These are phyloP conservation scores for Coregonus clupeaformis DNA, from an alignment of 2,113 vertebrate species.

Conservation along the genomic window DNA sequence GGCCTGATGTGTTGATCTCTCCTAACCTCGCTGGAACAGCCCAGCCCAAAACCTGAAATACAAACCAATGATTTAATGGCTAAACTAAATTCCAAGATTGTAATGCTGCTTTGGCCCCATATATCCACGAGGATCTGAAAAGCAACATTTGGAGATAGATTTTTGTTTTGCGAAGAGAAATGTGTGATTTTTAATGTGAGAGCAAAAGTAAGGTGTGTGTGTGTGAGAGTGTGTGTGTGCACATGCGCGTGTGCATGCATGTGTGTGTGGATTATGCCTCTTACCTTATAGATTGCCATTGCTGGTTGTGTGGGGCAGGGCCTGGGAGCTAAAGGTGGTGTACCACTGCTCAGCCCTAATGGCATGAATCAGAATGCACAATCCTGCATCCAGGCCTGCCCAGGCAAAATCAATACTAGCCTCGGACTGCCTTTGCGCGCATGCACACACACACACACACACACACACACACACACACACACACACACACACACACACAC, in stretches of 20 bases:
- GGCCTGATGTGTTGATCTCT: constrained; percentile 3
- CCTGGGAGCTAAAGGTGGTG: constrained; percentile 3
- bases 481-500: constrained; percentile 3
- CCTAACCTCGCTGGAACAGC: neutral
- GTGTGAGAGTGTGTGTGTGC: neutral
- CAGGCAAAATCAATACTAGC: constrained; percentile 40
- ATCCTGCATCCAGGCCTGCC: constrained; percentile 18
- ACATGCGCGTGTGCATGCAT: neutral
- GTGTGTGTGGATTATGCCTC: constrained; percentile 20
- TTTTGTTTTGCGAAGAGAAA: constrained; percentile 25
- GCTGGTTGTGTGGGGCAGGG: too few species aligned
- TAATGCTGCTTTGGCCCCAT: constrained; percentile 11
- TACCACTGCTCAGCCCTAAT: constrained; percentile 17
- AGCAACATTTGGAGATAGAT: constrained; percentile 33
- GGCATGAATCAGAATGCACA: constrained; percentile 28
- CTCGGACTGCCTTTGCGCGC: neutral
- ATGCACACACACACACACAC: neutral
- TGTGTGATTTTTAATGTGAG: neutral
- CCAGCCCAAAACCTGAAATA: constrained; percentile 24
- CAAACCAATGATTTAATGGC: constrained; percentile 24
- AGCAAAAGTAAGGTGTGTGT: constrained; percentile 15
- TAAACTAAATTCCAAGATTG: constrained; percentile 49
- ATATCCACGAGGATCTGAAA: neutral
- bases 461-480: neutral
- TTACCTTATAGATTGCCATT: too few species aligned